A percentile compares a stretch with the other conserved stretches of the same genome.
These are phyloP conservation scores for Drosophila pegasa DNA, from an alignment of 2,888 invertebrate species.

Conservation along the genomic window DNA sequence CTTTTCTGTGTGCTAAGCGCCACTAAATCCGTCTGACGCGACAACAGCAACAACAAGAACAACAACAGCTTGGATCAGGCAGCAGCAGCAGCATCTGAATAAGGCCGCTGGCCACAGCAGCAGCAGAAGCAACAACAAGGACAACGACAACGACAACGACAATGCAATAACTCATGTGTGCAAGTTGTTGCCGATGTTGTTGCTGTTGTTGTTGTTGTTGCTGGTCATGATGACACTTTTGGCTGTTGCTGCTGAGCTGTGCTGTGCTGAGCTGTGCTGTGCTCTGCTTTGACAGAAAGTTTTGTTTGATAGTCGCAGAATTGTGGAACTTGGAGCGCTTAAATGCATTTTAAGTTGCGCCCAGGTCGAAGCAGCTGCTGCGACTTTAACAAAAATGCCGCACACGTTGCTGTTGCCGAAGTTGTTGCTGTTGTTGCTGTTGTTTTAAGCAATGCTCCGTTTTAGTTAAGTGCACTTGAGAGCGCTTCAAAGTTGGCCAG, in stretches of 20 bases:
- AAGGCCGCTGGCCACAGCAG: conserved; percentile 46
- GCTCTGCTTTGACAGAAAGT: conserved; percentile 65
- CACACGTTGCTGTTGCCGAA: conserved; percentile 45
- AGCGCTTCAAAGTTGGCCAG: conserved; percentile 71
- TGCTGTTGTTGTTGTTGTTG: conserved; percentile 26
- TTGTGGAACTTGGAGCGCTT: conserved; percentile 66
- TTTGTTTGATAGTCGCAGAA: conserved; percentile 65
- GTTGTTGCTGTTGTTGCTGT: conserved; percentile 23
- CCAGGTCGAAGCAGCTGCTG: conserved; percentile 17
- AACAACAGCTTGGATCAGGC: conserved; percentile 43
- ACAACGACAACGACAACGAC: conserved; percentile 48
- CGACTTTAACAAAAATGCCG: conserved; percentile 69
- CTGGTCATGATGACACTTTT: conserved; percentile 35
- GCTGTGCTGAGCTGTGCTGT: conserved; percentile 13
- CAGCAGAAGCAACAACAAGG: conserved; percentile 31
- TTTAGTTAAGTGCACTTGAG: conserved; percentile 72
- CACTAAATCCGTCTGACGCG: conserved; percentile 71
- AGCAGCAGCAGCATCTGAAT: conserved; percentile 31
- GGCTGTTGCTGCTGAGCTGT: conserved; percentile 41
- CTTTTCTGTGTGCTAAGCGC: conserved; percentile 62
- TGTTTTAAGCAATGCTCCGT: conserved; percentile 42
- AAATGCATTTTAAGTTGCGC: conserved; percentile 67
- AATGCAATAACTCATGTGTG: conserved; percentile 75
- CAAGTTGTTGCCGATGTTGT: conserved; percentile 20
- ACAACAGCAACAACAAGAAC: conserved; percentile 59